Percentiles rank a stretch among this genome's conserved stretches.
Conservation (phyloP, 1,140 invertebrate species). For the Zaprionus kolodkinae region DNA sequence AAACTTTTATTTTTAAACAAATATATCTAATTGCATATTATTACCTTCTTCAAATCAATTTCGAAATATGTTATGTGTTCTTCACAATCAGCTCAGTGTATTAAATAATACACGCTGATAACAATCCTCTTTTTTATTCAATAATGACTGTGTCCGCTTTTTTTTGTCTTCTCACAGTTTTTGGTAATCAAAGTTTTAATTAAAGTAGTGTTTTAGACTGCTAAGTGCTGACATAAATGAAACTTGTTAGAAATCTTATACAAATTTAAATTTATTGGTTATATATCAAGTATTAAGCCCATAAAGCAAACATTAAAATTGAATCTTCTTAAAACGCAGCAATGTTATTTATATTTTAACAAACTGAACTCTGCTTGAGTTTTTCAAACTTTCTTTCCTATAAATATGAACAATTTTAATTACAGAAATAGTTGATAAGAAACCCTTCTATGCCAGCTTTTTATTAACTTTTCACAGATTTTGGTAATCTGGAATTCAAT, state of each 20-base stretch:
- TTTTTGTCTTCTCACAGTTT: background rate
- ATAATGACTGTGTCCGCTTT: background rate
- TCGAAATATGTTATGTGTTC: no score
- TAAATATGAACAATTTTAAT: no score
- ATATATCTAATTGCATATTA: no score
- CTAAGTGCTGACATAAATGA: background rate
- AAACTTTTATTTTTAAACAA: no score
- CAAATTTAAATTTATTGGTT: background rate
- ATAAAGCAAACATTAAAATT: background rate
- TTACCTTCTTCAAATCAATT: background rate
- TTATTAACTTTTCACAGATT: background rate
- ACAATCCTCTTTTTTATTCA: background rate
- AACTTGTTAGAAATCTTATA: background rate
- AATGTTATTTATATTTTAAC: background rate
- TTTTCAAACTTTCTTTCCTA: background rate
- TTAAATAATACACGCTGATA: background rate
- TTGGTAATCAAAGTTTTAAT: background rate
- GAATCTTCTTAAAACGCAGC: background rate
- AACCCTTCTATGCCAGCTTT: background rate
- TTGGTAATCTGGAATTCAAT: background rate
- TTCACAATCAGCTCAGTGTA: no score
- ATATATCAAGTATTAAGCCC: background rate
- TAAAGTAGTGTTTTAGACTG: no score
- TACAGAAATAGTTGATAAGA: no score
- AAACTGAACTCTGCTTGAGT: background rate